Conservation (phyloP, 2,113 vertebrate species). For the Cololabis saira region DNA sequence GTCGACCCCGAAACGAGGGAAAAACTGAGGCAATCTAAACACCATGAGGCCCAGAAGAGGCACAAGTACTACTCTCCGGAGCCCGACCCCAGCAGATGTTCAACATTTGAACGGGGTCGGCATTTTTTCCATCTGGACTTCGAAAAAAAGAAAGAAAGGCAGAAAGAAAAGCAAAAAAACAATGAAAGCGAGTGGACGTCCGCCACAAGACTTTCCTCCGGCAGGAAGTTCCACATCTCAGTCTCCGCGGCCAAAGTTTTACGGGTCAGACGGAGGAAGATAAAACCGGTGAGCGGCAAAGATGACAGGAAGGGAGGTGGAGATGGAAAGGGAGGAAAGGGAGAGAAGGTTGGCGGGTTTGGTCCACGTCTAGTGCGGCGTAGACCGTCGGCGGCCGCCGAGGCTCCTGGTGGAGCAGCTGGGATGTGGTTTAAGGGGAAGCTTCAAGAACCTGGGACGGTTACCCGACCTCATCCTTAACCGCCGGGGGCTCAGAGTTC, state of each 20-base stretch:
- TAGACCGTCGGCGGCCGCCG: constrained; percentile 60
- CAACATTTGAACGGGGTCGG: constrained; percentile 22
- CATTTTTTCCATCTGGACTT: constrained; percentile 65
- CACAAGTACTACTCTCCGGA: no score
- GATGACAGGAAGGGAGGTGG: constrained; percentile 48
- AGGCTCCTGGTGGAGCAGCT: constrained; percentile 65
- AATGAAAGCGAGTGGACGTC: constrained; percentile 56
- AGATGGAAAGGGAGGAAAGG: constrained; percentile 65
- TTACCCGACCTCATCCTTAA: no score
- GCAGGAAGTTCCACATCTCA: constrained; percentile 62
- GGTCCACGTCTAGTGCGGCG: constrained; percentile 60
- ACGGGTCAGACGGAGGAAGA: constrained; percentile 56
- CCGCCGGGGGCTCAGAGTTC: no score
- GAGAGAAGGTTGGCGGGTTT: constrained; percentile 49
- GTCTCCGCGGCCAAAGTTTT: constrained; percentile 48
- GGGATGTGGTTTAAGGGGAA: constrained; percentile 51
- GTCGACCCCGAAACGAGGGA: constrained; percentile 26
- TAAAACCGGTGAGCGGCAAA: constrained; percentile 41
- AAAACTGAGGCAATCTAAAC: constrained; percentile 33
- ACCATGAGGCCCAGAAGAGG: background rate
- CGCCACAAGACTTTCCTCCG: constrained; percentile 26
- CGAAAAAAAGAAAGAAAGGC: constrained; percentile 38
- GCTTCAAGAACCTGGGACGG: no score
- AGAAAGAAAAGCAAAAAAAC: constrained; percentile 56
- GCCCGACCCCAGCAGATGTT: background rate